Conservation (phyloP, 1,140 invertebrate genomes). For the Holotrichia oblita region DNA sequence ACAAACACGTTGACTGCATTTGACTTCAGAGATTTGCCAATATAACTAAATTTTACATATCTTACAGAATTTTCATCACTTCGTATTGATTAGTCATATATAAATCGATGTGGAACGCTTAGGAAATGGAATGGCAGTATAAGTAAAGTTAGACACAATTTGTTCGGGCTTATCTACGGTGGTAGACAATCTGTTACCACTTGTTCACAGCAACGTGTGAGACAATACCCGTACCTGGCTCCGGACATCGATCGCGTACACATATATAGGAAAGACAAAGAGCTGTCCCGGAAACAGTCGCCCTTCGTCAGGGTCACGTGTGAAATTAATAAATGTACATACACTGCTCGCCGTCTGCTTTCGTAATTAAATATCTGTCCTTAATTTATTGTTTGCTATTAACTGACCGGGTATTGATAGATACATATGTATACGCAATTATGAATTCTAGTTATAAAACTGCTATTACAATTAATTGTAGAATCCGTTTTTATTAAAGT, state of each 20-base stretch:
- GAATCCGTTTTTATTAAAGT: too few species aligned
- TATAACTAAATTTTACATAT: too few species aligned
- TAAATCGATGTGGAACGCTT: neutral
- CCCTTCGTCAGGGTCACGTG: conserved; percentile 50
- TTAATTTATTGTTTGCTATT: conserved; percentile 11
- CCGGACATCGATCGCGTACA: conserved; percentile 49
- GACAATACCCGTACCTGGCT: conserved; percentile 51
- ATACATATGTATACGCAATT: too few species aligned
- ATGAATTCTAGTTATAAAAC: too few species aligned
- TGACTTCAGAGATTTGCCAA: too few species aligned
- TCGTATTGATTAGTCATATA: neutral
- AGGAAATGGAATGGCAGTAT: neutral
- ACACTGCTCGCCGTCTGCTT: conserved; percentile 20
- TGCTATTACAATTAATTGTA: too few species aligned
- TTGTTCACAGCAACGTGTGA: conserved; percentile 42
- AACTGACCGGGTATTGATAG: neutral
- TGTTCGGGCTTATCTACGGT: conserved; percentile 15
- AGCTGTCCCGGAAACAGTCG: conserved; percentile 52
- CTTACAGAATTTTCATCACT: too few species aligned
- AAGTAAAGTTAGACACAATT: conserved; percentile 19
- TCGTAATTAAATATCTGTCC: conserved; percentile 56
- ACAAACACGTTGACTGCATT: too few species aligned
- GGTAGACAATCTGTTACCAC: conserved; percentile 39
- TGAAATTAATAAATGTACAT: conserved; percentile 57
- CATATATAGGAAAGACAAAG: conserved; percentile 45